A percentile compares a stretch with the other conserved stretches of the same genome.
These are phyloP conservation scores for Chrysogorgia sp. DNA, from an alignment of 92 coral and sea anemone genomes.

Conservation along the genomic window DNA sequence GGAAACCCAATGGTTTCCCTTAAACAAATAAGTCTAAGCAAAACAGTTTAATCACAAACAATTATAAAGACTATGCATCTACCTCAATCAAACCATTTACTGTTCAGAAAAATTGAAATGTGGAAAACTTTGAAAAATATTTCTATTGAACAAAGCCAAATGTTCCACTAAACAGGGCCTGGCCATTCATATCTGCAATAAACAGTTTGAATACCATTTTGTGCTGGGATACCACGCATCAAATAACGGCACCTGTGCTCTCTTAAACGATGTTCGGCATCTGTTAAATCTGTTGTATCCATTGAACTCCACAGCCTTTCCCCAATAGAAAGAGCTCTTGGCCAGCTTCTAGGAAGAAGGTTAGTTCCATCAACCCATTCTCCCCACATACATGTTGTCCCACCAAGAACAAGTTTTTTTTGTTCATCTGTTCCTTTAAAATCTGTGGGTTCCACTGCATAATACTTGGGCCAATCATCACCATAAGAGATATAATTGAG, in stretches of 20 bases:
- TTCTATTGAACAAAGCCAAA: too few species aligned
- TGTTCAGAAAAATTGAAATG: too few species aligned
- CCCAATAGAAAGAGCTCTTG: constrained; percentile 85
- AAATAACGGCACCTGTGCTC: constrained; percentile 94
- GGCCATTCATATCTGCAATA: constrained; percentile 97
- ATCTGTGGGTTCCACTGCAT: constrained; percentile 33
- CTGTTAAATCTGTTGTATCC: constrained; percentile 68
- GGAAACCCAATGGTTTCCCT: too few species aligned
- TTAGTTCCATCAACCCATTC: constrained; percentile 94
- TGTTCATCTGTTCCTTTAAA: constrained; percentile 70
- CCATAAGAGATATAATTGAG: constrained; percentile 83
- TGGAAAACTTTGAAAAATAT: too few species aligned
- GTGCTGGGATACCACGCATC: constrained; percentile 95
- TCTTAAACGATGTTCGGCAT: constrained; percentile 78
- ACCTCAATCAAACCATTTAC: too few species aligned
- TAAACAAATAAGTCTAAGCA: too few species aligned
- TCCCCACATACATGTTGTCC: constrained; percentile 97
- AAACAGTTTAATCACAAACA: too few species aligned
- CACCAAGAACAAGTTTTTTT: constrained; percentile 86
- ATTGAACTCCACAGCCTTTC: constrained; percentile 97
- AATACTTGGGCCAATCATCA: constrained; percentile 73
- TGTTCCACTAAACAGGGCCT: constrained; percentile 53
- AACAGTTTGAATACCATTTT: constrained; percentile 76
- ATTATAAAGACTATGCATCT: too few species aligned
- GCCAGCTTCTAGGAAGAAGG: constrained; percentile 90